Evolutionary conservation across 2,888 invertebrate species (phyloP).

Genomic region (Dicyrtoma fusca): DNA sequence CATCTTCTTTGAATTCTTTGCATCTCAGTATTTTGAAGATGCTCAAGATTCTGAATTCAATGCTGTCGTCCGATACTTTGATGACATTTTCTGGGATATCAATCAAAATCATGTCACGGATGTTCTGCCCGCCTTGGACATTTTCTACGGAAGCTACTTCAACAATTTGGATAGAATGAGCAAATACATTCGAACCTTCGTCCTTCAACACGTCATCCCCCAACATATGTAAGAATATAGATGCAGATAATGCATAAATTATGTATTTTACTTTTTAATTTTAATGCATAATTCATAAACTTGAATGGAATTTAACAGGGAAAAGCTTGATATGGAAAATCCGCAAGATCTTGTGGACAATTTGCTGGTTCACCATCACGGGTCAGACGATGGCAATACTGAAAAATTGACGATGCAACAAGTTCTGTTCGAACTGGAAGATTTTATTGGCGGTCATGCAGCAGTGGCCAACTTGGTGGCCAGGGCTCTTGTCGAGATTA

Average conservation of each 20-base stretch:
- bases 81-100: slow-evolving; percentile 89
- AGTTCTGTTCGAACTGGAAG: slow-evolving; percentile 63
- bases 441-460: slow-evolving; percentile 85
- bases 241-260: too few species aligned
- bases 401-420: slow-evolving; percentile 55
- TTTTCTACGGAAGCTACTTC: slow-evolving; percentile 72
- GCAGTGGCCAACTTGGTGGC: slow-evolving; percentile 84
- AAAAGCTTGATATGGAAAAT: slow-evolving; percentile 56
- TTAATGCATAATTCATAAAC: slow-evolving; percentile 3
- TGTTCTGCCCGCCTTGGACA: slow-evolving; percentile 79
- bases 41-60: slow-evolving; percentile 70
- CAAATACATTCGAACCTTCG: slow-evolving; percentile 72
- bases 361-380: slow-evolving; percentile 70
- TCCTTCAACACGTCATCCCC: slow-evolving; percentile 69
- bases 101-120: slow-evolving; percentile 87
- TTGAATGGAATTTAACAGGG: slow-evolving; percentile 28
- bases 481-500: slow-evolving; percentile 72
- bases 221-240: slow-evolving; percentile 60
- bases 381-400: slow-evolving; percentile 61
- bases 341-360: slow-evolving; percentile 81
- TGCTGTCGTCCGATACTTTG: slow-evolving; percentile 72
- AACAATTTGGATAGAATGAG: slow-evolving; percentile 72
- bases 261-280: slow-evolving; percentile 5
- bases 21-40: slow-evolving; percentile 75
- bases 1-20: slow-evolving; percentile 86